Evolutionary conservation across 1,140 invertebrate species (phyloP).

Genomic region (Ooceraea biroi): DNA sequence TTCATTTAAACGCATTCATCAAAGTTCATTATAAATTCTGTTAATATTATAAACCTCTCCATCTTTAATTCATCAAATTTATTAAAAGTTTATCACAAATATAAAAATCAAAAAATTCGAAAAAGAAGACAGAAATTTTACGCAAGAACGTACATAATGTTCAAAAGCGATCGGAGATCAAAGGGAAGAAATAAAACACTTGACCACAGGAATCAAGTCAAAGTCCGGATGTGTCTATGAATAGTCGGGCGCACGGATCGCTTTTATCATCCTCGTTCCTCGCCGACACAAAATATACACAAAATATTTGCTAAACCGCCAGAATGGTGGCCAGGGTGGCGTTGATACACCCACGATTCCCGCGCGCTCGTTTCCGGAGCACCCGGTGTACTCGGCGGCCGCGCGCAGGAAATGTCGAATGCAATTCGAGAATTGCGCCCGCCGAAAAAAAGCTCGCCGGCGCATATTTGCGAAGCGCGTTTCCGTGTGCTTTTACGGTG

Average conservation of each 20-base stretch:
- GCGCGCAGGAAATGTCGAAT: slow-evolving; percentile 72
- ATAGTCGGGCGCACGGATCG: background rate
- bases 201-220: background rate
- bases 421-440: slow-evolving; percentile 69
- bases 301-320: slow-evolving; percentile 29
- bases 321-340: background rate
- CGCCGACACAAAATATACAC: background rate
- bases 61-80: no score
- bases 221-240: background rate
- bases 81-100: no score
- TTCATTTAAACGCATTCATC: background rate
- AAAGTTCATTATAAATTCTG: slow-evolving; percentile 7
- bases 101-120: no score
- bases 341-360: slow-evolving; percentile 19
- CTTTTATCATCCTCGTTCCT: background rate
- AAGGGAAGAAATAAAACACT: background rate
- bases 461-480: slow-evolving; percentile 75
- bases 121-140: no score
- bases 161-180: background rate
- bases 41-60: no score
- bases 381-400: slow-evolving; percentile 24
- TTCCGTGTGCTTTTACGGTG: slow-evolving; percentile 79
- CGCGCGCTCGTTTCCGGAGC: slow-evolving; percentile 6
- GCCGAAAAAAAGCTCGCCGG: slow-evolving; percentile 69
- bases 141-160: no score